phyloP scores from a whole-genome alignment of 2,888 invertebrate genomes.

The Carpatolechia fugitivella region DNA sequence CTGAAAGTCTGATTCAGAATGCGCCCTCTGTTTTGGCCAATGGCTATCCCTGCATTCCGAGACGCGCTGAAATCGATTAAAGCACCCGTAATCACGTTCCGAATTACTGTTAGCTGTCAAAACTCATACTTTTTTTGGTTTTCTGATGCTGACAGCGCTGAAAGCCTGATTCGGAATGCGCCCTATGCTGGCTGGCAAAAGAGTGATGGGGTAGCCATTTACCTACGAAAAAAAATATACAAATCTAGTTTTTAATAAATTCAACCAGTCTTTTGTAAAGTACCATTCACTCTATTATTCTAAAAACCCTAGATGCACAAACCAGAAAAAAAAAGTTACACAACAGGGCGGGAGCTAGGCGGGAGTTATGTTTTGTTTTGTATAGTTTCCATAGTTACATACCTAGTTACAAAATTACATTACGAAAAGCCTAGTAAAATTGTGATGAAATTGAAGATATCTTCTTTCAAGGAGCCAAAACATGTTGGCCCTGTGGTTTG shows the following conservation, averaged over 20 bases:
- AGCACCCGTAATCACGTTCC: too few species aligned
- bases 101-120: too few species aligned
- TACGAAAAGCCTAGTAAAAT: not conserved
- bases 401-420: not conserved
- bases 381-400: not conserved
- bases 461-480: slow-evolving; percentile 86
- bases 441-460: slow-evolving; percentile 82
- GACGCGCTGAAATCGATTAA: too few species aligned
- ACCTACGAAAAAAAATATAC: not conserved
- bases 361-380: too few species aligned
- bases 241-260: not conserved
- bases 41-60: too few species aligned
- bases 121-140: too few species aligned
- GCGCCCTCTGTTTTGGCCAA: too few species aligned
- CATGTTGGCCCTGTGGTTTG: slow-evolving; percentile 91
- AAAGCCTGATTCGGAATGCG: too few species aligned
- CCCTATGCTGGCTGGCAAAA: too few species aligned
- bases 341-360: not conserved
- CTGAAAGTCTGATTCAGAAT: too few species aligned
- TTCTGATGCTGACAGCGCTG: too few species aligned
- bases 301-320: not conserved
- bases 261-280: not conserved
- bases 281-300: not conserved
- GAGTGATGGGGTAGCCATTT: not conserved
- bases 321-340: not conserved